Conservation (phyloP, 2,113 vertebrate genomes). For the Puffinus mauretanicus region DNA sequence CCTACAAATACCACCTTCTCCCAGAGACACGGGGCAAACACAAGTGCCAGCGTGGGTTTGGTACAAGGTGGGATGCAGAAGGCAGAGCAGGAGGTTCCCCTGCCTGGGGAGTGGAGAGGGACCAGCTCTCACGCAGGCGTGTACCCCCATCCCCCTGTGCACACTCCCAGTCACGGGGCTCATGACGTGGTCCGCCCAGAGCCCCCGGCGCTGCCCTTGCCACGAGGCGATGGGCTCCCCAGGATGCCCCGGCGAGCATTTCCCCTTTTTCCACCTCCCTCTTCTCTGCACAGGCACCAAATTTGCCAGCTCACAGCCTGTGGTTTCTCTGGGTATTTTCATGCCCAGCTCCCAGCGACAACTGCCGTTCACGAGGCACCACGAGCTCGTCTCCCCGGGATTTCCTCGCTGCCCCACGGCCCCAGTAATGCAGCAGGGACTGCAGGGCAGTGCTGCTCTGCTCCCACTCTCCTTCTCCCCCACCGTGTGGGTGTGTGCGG, state of each 20-base stretch:
- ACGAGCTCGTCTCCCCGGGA: accelerated
- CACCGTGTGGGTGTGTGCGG: accelerated
- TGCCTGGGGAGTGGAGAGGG: background rate
- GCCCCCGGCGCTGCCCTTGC: background rate
- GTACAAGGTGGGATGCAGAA: background rate
- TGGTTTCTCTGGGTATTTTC: background rate
- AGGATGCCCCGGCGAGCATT: background rate
- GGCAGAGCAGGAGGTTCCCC: background rate
- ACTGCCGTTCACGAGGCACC: background rate
- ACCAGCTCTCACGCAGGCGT: background rate
- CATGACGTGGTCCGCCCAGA: background rate
- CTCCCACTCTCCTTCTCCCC: background rate
- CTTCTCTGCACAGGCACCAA: background rate
- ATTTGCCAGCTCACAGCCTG: background rate
- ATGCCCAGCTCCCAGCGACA: accelerated
- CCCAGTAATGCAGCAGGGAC: background rate
- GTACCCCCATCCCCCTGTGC: too few species aligned
- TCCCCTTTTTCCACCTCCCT: background rate
- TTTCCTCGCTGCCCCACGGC: accelerated
- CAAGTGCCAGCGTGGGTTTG: background rate
- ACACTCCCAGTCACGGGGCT: background rate
- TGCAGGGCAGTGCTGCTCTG: background rate
- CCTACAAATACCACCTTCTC: background rate
- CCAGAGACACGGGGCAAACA: background rate
- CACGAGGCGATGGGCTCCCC: accelerated